Evolutionary conservation across 2,797 vertebrate species (phyloP).

Genomic region (Falco columbarius): DNA sequence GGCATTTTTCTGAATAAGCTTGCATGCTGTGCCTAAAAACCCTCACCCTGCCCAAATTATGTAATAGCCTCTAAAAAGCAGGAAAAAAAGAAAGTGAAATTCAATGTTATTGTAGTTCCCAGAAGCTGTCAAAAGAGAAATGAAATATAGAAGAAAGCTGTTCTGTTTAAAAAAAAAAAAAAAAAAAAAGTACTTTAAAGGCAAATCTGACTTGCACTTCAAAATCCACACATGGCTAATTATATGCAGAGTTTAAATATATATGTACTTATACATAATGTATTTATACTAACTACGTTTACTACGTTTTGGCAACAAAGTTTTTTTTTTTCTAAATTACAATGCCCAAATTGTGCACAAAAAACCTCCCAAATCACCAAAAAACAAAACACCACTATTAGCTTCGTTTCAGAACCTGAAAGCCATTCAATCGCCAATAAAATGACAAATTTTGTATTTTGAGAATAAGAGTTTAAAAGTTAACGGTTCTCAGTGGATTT

Average conservation of each 20-base stretch:
- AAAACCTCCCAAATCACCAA: too few relatives aligned
- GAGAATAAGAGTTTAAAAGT: background rate
- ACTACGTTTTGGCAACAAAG: background rate
- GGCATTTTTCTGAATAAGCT: background rate
- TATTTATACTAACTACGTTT: background rate
- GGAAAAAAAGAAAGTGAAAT: conserved; percentile 37
- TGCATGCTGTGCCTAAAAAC: background rate
- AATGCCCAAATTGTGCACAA: background rate
- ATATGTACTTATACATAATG: background rate
- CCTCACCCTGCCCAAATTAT: background rate
- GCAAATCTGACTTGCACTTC: conserved; percentile 8
- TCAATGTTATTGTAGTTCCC: conserved; percentile 24
- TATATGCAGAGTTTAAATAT: background rate
- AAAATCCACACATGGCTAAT: background rate
- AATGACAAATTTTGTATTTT: background rate
- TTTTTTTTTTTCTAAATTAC: background rate
- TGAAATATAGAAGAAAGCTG: background rate
- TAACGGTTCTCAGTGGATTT: background rate
- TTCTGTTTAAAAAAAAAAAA: background rate
- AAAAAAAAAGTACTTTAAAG: background rate
- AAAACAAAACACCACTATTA: background rate
- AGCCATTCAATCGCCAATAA: background rate
- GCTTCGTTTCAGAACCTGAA: background rate
- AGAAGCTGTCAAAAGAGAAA: background rate
- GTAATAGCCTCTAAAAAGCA: conserved; percentile 1